phyloP scores from a whole-genome alignment of 2,888 invertebrate species.

The Cephus runcator region DNA sequence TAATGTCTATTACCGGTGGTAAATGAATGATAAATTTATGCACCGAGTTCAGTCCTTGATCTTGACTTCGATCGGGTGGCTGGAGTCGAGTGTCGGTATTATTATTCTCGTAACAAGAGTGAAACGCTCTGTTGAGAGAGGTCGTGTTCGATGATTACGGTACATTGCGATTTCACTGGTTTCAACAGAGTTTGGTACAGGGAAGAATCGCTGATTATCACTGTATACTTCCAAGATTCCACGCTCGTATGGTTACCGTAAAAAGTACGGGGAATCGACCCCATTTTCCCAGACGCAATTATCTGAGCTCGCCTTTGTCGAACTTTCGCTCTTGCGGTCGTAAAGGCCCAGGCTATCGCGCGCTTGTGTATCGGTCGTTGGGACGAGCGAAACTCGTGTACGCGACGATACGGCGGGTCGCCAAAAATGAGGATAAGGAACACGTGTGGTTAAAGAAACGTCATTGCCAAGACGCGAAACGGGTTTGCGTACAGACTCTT shows the following conservation, averaged over 20 bases:
- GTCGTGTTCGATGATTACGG: neutral
- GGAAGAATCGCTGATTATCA: neutral
- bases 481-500: neutral
- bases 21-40: neutral
- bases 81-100: conserved; percentile 11
- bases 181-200: neutral
- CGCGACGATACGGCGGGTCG: neutral
- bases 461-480: neutral
- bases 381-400: neutral
- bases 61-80: neutral
- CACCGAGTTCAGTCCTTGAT: conserved; percentile 1
- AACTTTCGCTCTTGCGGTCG: neutral
- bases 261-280: neutral
- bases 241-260: neutral
- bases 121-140: neutral
- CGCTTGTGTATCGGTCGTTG: neutral
- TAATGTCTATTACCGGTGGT: conserved; percentile 15
- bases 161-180: neutral
- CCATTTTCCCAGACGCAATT: neutral
- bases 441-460: neutral
- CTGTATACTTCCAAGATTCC: neutral
- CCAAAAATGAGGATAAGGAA: neutral
- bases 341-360: neutral
- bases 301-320: neutral
- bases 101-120: neutral